Evolutionary conservation across 2,888 invertebrate species (phyloP).

Genomic region (Polydrusus tereticollis): DNA sequence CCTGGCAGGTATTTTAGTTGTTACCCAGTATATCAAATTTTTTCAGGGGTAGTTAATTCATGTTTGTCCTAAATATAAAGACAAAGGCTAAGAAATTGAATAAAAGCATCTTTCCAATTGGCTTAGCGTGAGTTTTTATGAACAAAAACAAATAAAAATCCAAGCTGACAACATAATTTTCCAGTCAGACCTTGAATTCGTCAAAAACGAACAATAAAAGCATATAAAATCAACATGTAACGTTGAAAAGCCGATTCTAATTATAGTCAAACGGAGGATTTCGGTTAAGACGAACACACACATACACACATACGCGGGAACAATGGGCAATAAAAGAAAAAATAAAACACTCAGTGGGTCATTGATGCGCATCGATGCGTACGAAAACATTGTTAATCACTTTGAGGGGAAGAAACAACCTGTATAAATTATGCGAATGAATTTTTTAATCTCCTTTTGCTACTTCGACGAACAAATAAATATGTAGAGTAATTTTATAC

Average conservation of each 20-base stretch:
- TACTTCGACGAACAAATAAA: slow-evolving; percentile 44
- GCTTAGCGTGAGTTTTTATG: background rate
- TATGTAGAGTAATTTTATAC: slow-evolving; percentile 39
- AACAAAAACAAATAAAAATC: slow-evolving; percentile 11
- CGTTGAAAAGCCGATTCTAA: slow-evolving; percentile 34
- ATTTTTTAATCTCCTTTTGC: slow-evolving; percentile 43
- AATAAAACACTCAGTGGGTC: slow-evolving; percentile 56
- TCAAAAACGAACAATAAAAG: slow-evolving; percentile 18
- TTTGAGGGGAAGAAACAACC: slow-evolving; percentile 56
- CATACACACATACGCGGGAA: slow-evolving; percentile 49
- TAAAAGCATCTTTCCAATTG: background rate
- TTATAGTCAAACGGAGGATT: slow-evolving; percentile 38
- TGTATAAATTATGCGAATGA: slow-evolving; percentile 52
- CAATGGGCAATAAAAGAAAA: slow-evolving; percentile 56
- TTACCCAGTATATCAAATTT: too few relatives aligned
- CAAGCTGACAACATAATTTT: slow-evolving; percentile 17
- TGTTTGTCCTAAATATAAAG: too few relatives aligned
- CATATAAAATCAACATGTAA: slow-evolving; percentile 19
- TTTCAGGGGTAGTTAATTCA: too few relatives aligned
- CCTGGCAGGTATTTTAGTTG: too few relatives aligned
- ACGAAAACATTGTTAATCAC: slow-evolving; percentile 58
- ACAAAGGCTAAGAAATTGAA: background rate
- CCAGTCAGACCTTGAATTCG: slow-evolving; percentile 20
- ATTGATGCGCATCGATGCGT: slow-evolving; percentile 55
- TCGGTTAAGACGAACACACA: slow-evolving; percentile 43